phyloP scores from a whole-genome alignment of 2,888 invertebrate genomes.

The Rotaria socialis region DNA sequence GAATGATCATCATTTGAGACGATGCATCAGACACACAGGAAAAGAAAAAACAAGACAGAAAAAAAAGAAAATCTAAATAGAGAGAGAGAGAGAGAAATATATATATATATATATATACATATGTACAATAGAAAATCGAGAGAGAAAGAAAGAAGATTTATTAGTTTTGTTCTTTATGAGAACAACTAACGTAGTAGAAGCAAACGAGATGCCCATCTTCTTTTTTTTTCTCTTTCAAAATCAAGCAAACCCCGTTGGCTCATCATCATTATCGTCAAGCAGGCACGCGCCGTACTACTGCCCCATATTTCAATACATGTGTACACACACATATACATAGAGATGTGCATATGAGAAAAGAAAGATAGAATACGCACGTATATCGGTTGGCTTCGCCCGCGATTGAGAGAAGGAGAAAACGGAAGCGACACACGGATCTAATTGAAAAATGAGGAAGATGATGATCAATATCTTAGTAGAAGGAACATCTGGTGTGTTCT shows the following conservation, averaged over 20 bases:
- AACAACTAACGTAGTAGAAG: slow-evolving; percentile 11
- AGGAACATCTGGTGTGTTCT: slow-evolving; percentile 24
- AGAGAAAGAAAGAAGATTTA: slow-evolving; percentile 24
- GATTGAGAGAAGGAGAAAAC: neutral
- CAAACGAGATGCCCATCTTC: neutral
- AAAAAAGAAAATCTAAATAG: slow-evolving; percentile 26
- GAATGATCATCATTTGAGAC: slow-evolving; percentile 32
- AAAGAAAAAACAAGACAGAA: slow-evolving; percentile 9
- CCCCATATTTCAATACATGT: slow-evolving; percentile 17
- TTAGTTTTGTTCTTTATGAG: slow-evolving; percentile 24
- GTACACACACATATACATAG: neutral
- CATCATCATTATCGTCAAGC: slow-evolving; percentile 26
- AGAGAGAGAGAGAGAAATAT: neutral
- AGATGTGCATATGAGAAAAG: neutral
- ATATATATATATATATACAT: neutral
- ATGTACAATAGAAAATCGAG: neutral
- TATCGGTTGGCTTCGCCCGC: neutral
- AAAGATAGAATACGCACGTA: slow-evolving; percentile 10
- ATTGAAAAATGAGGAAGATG: slow-evolving; percentile 27
- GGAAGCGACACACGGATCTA: slow-evolving; percentile 32
- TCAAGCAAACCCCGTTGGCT: slow-evolving; percentile 26
- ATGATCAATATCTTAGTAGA: slow-evolving; percentile 23
- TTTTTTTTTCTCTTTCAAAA: slow-evolving; percentile 12
- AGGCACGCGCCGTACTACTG: neutral
- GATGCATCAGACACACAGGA: neutral